These are phyloP conservation scores for Pissodes strobi DNA, from an alignment of 1,140 invertebrate genomes.

Conservation along the genomic window DNA sequence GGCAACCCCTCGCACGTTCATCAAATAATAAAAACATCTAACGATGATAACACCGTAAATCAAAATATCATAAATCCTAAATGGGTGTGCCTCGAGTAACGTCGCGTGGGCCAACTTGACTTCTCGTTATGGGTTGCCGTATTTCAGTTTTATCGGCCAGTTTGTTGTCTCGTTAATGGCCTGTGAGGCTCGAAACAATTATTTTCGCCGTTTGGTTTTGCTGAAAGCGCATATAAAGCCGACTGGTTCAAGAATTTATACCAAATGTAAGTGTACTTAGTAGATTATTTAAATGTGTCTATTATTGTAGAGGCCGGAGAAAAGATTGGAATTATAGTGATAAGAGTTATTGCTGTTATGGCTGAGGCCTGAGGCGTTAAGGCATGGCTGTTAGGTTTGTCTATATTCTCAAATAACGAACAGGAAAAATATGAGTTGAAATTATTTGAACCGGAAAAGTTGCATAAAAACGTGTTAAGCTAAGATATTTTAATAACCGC, in stretches of 20 bases:
- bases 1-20: no score
- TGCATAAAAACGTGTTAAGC: no score
- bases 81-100: slow-evolving; percentile 27
- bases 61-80: slow-evolving; percentile 31
- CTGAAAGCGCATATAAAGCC: slow-evolving; percentile 18
- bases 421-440: no score
- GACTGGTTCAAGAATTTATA: slow-evolving; percentile 3
- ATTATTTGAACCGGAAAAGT: no score
- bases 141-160: slow-evolving; percentile 34
- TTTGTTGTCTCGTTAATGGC: slow-evolving; percentile 35
- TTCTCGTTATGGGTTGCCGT: slow-evolving; percentile 33
- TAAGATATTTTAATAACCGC: no score
- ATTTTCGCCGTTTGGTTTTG: slow-evolving; percentile 28
- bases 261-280: neutral
- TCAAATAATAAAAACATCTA: slow-evolving; percentile 16
- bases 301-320: neutral
- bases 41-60: slow-evolving; percentile 30
- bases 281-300: slow-evolving; percentile 2
- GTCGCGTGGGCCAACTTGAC: slow-evolving; percentile 35
- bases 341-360: slow-evolving; percentile 3
- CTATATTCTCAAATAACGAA: no score
- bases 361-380: neutral
- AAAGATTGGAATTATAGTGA: slow-evolving; percentile 3
- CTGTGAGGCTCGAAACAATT: slow-evolving; percentile 32
- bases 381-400: neutral